phyloP scores from a whole-genome alignment of 2,888 invertebrate genomes.

The Yponomeuta malinellus region DNA sequence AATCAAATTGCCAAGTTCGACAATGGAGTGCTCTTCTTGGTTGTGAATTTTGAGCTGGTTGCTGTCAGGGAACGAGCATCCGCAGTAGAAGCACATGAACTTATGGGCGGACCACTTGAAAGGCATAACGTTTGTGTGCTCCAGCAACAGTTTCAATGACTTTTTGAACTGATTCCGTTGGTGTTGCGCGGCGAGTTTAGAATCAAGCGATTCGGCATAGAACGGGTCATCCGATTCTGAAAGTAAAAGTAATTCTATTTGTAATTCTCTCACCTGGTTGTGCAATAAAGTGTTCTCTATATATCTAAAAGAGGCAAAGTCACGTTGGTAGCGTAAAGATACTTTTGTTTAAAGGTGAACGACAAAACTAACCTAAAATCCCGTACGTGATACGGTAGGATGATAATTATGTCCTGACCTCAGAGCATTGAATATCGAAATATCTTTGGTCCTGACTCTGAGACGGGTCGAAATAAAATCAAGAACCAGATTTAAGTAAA shows the following conservation, averaged over 20 bases:
- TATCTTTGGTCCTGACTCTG: too few relatives aligned
- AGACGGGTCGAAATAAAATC: too few relatives aligned
- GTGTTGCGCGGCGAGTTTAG: not conserved
- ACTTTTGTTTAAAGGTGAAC: not conserved
- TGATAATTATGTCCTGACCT: too few relatives aligned
- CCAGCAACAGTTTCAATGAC: slow-evolving; percentile 25
- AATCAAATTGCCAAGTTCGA: slow-evolving; percentile 30
- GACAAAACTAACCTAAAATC: too few relatives aligned
- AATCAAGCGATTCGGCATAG: not conserved
- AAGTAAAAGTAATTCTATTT: not conserved
- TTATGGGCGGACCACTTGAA: slow-evolving; percentile 40
- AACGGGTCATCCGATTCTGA: slow-evolving; percentile 8
- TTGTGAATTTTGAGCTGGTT: slow-evolving; percentile 32
- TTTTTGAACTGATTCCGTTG: not conserved
- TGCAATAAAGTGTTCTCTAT: too few relatives aligned
- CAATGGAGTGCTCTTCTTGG: slow-evolving; percentile 31
- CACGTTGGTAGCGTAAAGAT: not conserved
- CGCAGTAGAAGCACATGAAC: slow-evolving; percentile 44
- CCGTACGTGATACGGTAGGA: too few relatives aligned
- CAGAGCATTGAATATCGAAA: too few relatives aligned
- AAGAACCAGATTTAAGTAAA: too few relatives aligned
- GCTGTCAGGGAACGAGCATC: slow-evolving; percentile 33
- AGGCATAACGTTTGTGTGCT: slow-evolving; percentile 39
- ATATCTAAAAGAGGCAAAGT: slow-evolving; percentile 30
- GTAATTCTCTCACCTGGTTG: too few relatives aligned